Conservation (phyloP, 1,140 invertebrate species). For the Wiebesia pumilae region DNA sequence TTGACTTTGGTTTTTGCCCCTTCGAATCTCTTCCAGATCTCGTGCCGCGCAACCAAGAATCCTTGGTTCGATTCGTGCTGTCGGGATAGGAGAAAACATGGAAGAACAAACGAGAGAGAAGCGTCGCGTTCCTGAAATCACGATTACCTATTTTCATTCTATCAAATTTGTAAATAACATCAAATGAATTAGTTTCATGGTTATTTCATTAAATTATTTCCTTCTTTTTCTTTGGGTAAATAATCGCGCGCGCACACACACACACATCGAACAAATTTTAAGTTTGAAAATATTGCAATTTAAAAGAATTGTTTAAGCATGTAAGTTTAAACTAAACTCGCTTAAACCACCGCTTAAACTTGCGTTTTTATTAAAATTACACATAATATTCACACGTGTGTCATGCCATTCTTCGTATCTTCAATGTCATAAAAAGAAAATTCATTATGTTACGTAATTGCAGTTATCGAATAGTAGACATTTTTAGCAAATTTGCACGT, state of each 20-base stretch:
- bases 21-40: too few species aligned
- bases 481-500: not conserved
- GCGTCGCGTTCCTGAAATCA: too few species aligned
- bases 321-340: not conserved
- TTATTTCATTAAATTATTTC: not conserved
- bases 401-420: not conserved
- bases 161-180: not conserved
- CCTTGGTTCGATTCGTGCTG: too few species aligned
- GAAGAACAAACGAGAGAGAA: too few species aligned
- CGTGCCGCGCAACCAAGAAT: too few species aligned
- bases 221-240: not conserved
- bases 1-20: too few species aligned
- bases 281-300: not conserved
- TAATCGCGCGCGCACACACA: not conserved
- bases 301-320: not conserved
- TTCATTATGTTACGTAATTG: not conserved
- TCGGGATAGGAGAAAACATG: too few species aligned
- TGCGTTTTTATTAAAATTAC: not conserved
- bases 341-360: not conserved
- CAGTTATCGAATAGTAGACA: not conserved
- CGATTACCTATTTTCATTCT: not conserved
- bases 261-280: not conserved
- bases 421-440: constrained; percentile 5
- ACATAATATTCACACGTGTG: not conserved
- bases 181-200: not conserved